Percentiles rank a stretch among this genome's conserved stretches.
phyloP scores from a whole-genome alignment of 2,888 invertebrate genomes.

The Acrobasis suavella region DNA sequence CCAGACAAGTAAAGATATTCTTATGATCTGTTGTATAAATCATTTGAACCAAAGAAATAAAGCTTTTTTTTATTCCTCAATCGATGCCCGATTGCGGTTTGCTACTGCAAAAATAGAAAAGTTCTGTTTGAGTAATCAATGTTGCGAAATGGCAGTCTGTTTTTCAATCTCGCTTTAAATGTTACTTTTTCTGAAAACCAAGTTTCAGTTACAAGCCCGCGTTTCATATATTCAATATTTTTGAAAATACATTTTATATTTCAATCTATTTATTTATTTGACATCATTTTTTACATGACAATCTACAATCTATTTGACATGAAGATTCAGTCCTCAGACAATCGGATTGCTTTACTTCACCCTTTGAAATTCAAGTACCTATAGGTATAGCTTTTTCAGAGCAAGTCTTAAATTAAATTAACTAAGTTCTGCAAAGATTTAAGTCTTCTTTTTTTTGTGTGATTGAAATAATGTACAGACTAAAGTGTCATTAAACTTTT shows the following conservation, averaged over 20 bases:
- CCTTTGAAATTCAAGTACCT: conserved; percentile 1
- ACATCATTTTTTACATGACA: no score
- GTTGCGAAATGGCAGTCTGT: conserved; percentile 14
- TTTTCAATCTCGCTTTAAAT: conserved; percentile 10
- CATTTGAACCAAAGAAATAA: neutral
- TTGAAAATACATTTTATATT: neutral
- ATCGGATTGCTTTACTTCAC: conserved; percentile 7
- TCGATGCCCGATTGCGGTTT: conserved; percentile 15
- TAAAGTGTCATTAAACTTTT: conserved; percentile 20
- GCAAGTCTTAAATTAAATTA: conserved; percentile 1
- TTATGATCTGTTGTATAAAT: neutral
- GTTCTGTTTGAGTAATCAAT: conserved; percentile 19
- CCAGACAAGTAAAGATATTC: neutral
- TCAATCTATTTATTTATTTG: no score
- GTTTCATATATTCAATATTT: neutral
- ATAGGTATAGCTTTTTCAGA: conserved; percentile 6
- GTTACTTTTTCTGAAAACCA: conserved; percentile 3
- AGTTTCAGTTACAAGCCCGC: neutral
- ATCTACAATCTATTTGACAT: conserved; percentile 1
- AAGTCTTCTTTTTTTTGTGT: conserved; percentile 15
- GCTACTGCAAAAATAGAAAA: conserved; percentile 10
- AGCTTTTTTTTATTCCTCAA: conserved; percentile 4
- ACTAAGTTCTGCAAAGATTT: conserved; percentile 16
- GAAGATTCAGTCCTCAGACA: neutral
- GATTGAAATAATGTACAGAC: conserved; percentile 22